Base-by-base conservation (phyloP, 2,888 invertebrate species). In the Volucella inflata region DNA sequence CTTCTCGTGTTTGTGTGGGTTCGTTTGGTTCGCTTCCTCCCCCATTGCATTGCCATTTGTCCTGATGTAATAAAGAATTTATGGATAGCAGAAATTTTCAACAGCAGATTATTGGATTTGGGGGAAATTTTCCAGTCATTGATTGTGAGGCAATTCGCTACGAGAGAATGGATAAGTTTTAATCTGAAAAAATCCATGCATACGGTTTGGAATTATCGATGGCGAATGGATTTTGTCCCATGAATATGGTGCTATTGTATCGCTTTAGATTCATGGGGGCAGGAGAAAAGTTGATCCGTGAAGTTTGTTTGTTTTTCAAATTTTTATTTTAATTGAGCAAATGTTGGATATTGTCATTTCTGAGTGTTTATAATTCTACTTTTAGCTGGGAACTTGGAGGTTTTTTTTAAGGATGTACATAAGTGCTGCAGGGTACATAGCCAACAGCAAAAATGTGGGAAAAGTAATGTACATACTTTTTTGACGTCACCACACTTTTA, bases 101-200 rank as follows among this genome's bases (percentile, higher is more conserved):
- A 64, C 72, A 78, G 68, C 77, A 82, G 82, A 82, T 82, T 82
- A 78, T 82, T 78, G 82, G 82, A 82, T 82, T 82, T 72, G 53
- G 55, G 46, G 42, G 57, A 60, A 60, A 67, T 82, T 72, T 78
- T 72, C 72, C 67, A 72, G 77, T 68, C 78, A 78, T 62, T 82
- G 82, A 82, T 82, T 72, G 82, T 53, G 50, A 60, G 78, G 67
- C 77, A 82, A 68, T 72, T 77, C 68, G 55, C 55, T 57, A 62
- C 44, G 44, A 46, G 44, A 36, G 38, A 62, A 68, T 62, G 78
- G 67, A 82, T 57, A 78, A 78, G 71, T 77, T 82, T 82, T 82
- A 82, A 78, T 82, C 82, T 68, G 72, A 68, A 71, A 72, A 67
- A 78, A 77, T 78, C 82, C 72, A 36, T 82, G 77, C 72, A 82